phyloP scores from a whole-genome alignment of 2,797 vertebrate species.

The Characodon lateralis region DNA sequence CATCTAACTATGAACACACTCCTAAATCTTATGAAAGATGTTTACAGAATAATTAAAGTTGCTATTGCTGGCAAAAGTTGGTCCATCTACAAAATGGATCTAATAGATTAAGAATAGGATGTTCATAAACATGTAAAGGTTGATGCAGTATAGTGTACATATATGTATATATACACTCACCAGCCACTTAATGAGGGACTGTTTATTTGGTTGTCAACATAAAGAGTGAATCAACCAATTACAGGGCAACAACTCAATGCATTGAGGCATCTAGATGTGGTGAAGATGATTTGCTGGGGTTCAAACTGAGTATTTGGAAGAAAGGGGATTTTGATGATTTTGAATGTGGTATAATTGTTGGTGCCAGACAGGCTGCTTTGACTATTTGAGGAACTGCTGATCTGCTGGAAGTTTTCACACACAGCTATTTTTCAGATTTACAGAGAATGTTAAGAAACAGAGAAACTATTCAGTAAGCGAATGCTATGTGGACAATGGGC shows the following conservation, averaged over 20 bases:
- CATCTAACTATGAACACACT: no score
- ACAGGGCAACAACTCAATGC: background rate
- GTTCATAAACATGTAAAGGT: no score
- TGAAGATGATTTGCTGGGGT: background rate
- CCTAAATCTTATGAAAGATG: no score
- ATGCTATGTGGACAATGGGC: background rate
- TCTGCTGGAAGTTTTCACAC: background rate
- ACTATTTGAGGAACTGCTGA: background rate
- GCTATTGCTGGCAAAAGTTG: no score
- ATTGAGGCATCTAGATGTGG: background rate
- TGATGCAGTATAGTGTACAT: no score
- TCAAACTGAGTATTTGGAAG: background rate
- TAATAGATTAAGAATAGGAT: no score
- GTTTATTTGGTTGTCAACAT: background rate
- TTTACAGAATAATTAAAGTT: no score
- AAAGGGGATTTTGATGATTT: background rate
- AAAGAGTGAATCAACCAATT: background rate
- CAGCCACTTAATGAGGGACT: background rate
- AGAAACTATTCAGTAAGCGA: background rate
- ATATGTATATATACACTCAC: background rate
- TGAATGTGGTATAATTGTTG: background rate
- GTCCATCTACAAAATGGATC: no score
- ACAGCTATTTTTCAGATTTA: background rate
- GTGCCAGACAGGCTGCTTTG: background rate
- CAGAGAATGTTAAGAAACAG: background rate